Evolutionary conservation across 1,140 invertebrate genomes (phyloP).

Genomic region (Lasioglossum albipes): DNA sequence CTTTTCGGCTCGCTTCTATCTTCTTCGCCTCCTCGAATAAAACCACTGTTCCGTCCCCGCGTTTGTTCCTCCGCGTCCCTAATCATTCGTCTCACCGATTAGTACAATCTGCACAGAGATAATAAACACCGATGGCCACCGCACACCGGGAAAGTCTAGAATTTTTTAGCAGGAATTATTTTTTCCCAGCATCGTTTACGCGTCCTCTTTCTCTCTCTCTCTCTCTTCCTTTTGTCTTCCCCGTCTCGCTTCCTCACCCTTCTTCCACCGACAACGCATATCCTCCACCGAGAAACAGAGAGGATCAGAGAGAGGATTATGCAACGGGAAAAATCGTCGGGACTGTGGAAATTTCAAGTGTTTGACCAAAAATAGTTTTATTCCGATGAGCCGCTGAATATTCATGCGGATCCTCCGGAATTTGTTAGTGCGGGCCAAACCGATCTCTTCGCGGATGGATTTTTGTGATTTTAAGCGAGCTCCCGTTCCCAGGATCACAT

Average conservation of each 20-base stretch:
- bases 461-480: no score
- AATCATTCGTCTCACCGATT: constrained; percentile 38
- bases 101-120: constrained; percentile 34
- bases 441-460: no score
- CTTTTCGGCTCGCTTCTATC: constrained; percentile 10
- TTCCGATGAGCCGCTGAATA: no score
- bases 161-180: constrained; percentile 16
- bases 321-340: background rate
- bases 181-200: background rate
- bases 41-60: background rate
- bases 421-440: no score
- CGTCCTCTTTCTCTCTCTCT: background rate
- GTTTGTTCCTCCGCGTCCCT: constrained; percentile 17
- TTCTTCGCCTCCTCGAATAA: constrained; percentile 27
- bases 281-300: background rate
- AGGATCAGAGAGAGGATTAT: background rate
- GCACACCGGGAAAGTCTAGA: background rate
- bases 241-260: no score
- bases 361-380: background rate
- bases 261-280: background rate
- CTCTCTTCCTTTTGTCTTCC: background rate
- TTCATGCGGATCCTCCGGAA: no score
- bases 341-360: background rate
- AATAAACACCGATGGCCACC: background rate
- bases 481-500: no score